Conservation (phyloP, 2,797 vertebrate genomes). For the Cetoscarus ocellatus region DNA sequence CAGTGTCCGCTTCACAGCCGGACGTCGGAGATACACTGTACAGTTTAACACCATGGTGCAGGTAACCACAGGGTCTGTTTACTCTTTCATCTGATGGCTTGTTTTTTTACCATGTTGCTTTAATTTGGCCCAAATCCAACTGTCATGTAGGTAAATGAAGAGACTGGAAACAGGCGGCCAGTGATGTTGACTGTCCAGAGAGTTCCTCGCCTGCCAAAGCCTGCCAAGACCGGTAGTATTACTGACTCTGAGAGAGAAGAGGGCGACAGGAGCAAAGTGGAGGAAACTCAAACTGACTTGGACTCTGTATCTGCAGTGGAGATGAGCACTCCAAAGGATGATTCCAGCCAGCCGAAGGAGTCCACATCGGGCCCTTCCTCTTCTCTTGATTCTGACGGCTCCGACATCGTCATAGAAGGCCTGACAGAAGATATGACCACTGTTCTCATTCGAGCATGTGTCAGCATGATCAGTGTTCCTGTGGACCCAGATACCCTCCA, state of each 20-base stretch:
- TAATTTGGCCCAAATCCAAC: slow-evolving; percentile 18
- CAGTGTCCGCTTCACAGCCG: slow-evolving; percentile 95
- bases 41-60: slow-evolving; percentile 99
- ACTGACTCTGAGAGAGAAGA: slow-evolving; percentile 92
- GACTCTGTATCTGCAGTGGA: slow-evolving; percentile 79
- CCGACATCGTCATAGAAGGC: slow-evolving; percentile 90
- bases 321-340: slow-evolving; percentile 84
- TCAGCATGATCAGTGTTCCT: slow-evolving; percentile 96
- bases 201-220: slow-evolving; percentile 88
- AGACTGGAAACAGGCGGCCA: slow-evolving; percentile 94
- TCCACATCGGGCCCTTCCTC: slow-evolving; percentile 61
- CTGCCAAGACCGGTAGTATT: slow-evolving; percentile 85
- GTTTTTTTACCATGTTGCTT: not conserved
- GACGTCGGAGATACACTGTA: slow-evolving; percentile 95
- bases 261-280: slow-evolving; percentile 80
- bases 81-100: not conserved
- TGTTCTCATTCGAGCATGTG: slow-evolving; percentile 93
- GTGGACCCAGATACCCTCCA: slow-evolving; percentile 97
- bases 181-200: slow-evolving; percentile 95
- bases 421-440: slow-evolving; percentile 94
- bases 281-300: slow-evolving; percentile 78
- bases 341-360: slow-evolving; percentile 79
- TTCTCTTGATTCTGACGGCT: slow-evolving; percentile 58
- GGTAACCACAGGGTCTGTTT: slow-evolving; percentile 73
- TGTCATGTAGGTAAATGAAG: slow-evolving; percentile 91